A percentile compares a stretch with the other conserved stretches of the same genome.
Conservation (phyloP, 2,113 vertebrate genomes). For the Thunnus maccoyii region DNA sequence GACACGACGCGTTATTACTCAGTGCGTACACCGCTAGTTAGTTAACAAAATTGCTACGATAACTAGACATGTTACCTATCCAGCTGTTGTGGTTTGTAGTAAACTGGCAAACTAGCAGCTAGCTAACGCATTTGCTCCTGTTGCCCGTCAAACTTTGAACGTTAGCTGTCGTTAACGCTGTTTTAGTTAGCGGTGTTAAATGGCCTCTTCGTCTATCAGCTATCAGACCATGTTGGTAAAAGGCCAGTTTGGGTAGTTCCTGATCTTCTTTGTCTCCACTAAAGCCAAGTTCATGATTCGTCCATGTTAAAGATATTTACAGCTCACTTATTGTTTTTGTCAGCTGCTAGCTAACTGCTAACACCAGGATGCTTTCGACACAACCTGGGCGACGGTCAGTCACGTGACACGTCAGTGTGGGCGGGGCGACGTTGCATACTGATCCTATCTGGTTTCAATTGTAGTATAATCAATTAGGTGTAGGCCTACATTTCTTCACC, state of each 20-base stretch:
- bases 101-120: conserved; percentile 33
- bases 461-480: too few species aligned
- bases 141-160: conserved; percentile 78
- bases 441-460: too few species aligned
- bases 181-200: conserved; percentile 59
- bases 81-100: background rate
- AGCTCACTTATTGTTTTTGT: conserved; percentile 34
- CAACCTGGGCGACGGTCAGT: conserved; percentile 78
- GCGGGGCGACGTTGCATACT: conserved; percentile 39
- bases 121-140: conserved; percentile 42
- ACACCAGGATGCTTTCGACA: conserved; percentile 77
- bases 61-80: background rate
- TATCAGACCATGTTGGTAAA: conserved; percentile 20
- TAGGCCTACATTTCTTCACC: background rate
- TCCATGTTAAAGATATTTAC: conserved; percentile 24
- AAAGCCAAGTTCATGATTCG: background rate
- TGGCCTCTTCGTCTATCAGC: conserved; percentile 36
- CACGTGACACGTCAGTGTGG: conserved; percentile 66
- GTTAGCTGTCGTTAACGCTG: conserved; percentile 61
- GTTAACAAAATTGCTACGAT: background rate
- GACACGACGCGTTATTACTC: background rate
- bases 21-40: background rate
- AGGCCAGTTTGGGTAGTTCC: background rate
- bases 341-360: conserved; percentile 60
- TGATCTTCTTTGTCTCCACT: conserved; percentile 34